Evolutionary conservation across 2,888 invertebrate genomes (phyloP), one percentile per base, ranked within the genome.

Genomic region (Unio delphinus): DNA sequence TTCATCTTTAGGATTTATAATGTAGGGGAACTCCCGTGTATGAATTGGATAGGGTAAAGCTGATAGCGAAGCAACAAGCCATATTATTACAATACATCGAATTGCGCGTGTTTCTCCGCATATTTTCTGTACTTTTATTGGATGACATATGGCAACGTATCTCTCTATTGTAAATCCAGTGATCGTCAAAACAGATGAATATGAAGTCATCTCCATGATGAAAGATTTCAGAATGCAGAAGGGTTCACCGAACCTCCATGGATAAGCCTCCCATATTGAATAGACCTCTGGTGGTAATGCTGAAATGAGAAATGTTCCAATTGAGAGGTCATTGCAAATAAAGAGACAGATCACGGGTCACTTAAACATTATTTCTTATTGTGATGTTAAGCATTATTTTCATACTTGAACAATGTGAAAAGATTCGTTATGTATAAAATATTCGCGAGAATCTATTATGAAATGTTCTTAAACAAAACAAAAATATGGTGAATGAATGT

Each of bases 91-190:
- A 5, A 81, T 78, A 30, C 76, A 79, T 57, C 76, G 70, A 20
- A 94, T 90, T 1, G 96, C 95, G 26, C 96, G 92, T 65, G 94
- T 93, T 57, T 96, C 92, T 1, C 95, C 95, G 0, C 95, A 94
- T 93, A 96, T 94, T 58, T 94, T 93, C 90, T 95, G 95, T 73
- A 95, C 92, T 86, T 94, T 94, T 61, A 97, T 91, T 0, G 97
- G 96, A 89, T 96, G 95, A 88, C 97, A 97, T 86, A 97, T 96
- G 54, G 97, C 97, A 76, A 97, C 91, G 91, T 96, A 91, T 64
- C 97, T 92, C 91, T 97, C 97, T 90, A 95, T 93, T 0, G 96
- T 96, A 91, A 97, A 97, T 3, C 96, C 96, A 61, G 96, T 95
- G 82, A 97, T 96, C 28, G 97, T 97, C 85, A 97, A 91, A 60